A percentile compares a stretch with the other conserved stretches of the same genome.
Conservation (phyloP, 1,140 invertebrate species). For the Drosophila prosaltans region DNA sequence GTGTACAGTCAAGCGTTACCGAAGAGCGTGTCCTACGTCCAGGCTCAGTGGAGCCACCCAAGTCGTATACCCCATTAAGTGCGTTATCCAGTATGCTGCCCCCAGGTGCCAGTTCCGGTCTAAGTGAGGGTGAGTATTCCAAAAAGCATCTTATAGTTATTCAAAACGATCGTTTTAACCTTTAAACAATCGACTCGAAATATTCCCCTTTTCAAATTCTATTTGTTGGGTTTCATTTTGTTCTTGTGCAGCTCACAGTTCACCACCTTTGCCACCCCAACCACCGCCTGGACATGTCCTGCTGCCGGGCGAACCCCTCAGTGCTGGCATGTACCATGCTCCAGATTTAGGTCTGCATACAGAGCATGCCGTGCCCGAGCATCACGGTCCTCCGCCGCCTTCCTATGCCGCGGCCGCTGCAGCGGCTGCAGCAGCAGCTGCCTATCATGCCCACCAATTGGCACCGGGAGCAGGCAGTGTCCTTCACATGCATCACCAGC, state of each 20-base stretch:
- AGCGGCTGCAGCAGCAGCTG: constrained; percentile 75
- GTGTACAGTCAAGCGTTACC: constrained; percentile 83
- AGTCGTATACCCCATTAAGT: constrained; percentile 91
- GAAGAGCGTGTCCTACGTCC: constrained; percentile 85
- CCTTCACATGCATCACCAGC: constrained; percentile 66
- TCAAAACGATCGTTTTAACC: no score
- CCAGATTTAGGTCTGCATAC: constrained; percentile 76
- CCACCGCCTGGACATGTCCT: constrained; percentile 56
- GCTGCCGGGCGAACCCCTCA: constrained; percentile 61
- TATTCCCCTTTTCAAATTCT: neutral
- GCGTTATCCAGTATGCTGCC: constrained; percentile 94
- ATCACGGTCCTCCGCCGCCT: constrained; percentile 74
- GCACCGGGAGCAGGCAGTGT: constrained; percentile 57
- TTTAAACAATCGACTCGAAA: neutral
- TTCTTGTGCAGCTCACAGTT: constrained; percentile 59
- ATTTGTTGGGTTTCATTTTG: neutral
- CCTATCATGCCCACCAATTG: constrained; percentile 74
- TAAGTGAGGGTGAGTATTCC: constrained; percentile 69
- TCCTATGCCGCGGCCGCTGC: constrained; percentile 71
- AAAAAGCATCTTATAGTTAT: neutral
- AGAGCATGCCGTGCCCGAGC: constrained; percentile 68
- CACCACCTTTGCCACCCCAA: constrained; percentile 63
- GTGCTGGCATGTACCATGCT: constrained; percentile 75
- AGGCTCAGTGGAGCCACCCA: constrained; percentile 91
- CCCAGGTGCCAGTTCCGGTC: constrained; percentile 85